These are phyloP conservation scores for Sinocyclocheilus rhinocerous DNA, from an alignment of 2,113 vertebrate genomes.

Conservation along the genomic window DNA sequence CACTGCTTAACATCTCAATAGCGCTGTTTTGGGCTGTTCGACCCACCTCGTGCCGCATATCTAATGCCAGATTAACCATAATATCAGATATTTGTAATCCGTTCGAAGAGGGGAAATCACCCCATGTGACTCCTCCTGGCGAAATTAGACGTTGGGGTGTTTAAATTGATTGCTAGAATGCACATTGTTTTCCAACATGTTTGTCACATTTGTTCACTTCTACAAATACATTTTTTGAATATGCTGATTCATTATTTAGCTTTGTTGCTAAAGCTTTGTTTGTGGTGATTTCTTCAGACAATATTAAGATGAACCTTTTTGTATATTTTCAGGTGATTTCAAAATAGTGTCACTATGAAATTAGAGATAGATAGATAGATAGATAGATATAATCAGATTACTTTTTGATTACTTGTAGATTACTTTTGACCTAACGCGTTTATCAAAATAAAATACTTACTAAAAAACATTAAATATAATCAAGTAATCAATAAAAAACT, in stretches of 20 bases:
- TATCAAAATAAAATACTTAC: no score
- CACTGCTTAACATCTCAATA: slow-evolving; percentile 75
- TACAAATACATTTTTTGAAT: not conserved
- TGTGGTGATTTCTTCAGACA: not conserved
- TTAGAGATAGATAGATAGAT: not conserved
- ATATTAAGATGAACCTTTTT: no score
- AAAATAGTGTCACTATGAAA: not conserved
- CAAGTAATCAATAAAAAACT: no score
- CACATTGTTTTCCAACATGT: not conserved
- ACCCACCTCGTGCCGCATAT: slow-evolving; percentile 60
- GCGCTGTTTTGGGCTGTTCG: slow-evolving; percentile 46
- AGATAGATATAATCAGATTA: not conserved
- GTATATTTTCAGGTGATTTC: no score
- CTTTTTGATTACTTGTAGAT: no score
- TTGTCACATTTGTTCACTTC: not conserved
- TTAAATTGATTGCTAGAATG: not conserved
- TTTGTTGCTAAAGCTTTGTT: not conserved
- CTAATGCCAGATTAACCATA: slow-evolving; percentile 74
- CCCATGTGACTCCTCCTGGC: not conserved
- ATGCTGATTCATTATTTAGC: not conserved
- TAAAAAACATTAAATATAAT: no score
- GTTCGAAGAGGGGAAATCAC: slow-evolving; percentile 63
- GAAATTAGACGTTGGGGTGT: not conserved
- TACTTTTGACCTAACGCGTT: no score
- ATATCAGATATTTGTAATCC: slow-evolving; percentile 64